Conservation (phyloP, 2,888 invertebrate genomes). For the Volucella bombylans region DNA sequence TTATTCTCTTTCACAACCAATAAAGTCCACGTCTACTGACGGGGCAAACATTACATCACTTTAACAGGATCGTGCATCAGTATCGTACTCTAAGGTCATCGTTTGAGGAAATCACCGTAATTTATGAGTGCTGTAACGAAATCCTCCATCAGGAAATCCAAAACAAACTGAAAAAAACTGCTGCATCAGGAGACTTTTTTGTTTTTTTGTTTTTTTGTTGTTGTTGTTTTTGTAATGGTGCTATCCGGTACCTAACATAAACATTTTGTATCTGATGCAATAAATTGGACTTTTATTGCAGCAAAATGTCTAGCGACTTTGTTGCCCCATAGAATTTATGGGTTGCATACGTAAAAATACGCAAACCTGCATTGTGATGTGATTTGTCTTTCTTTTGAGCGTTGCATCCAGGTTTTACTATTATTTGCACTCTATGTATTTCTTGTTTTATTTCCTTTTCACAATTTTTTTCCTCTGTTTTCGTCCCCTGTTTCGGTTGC, state of each 20-base stretch:
- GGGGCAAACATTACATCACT: constrained; percentile 37
- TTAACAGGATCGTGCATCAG: constrained; percentile 9
- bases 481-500: not conserved
- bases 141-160: constrained; percentile 39
- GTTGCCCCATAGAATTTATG: constrained; percentile 72
- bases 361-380: constrained; percentile 74
- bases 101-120: constrained; percentile 72
- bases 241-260: constrained; percentile 60
- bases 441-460: constrained; percentile 12
- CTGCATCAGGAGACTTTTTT: constrained; percentile 61
- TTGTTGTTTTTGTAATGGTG: not conserved
- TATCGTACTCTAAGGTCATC: constrained; percentile 59
- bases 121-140: constrained; percentile 63
- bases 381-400: constrained; percentile 73
- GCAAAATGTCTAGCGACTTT: constrained; percentile 74
- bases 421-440: constrained; percentile 54
- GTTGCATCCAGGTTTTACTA: constrained; percentile 71
- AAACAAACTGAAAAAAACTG: constrained; percentile 43
- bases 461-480: not conserved
- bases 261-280: constrained; percentile 74
- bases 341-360: constrained; percentile 74
- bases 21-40: constrained; percentile 8
- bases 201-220: constrained; percentile 30
- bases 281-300: constrained; percentile 74
- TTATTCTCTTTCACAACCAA: too few species aligned